Percentiles rank a stretch among this genome's conserved stretches.
These are phyloP conservation scores for Antechinus flavipes DNA, from an alignment of 2,113 vertebrate genomes.

Conservation along the genomic window DNA sequence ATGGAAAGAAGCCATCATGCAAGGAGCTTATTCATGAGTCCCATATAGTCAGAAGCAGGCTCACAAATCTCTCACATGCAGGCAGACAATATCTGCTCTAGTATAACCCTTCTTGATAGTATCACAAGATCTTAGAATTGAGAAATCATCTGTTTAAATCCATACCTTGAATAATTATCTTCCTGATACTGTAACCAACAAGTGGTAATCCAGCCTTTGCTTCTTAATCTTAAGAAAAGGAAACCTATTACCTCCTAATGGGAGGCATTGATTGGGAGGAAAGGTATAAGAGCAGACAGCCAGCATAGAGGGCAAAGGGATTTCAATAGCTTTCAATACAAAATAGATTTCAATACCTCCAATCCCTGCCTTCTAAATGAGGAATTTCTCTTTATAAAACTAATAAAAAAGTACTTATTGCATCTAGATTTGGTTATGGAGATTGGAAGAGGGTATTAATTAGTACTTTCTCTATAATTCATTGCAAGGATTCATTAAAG, in stretches of 20 bases:
- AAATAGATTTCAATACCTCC: neutral
- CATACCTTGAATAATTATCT: neutral
- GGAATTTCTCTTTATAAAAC: neutral
- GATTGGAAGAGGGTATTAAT: neutral
- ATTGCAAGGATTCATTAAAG: neutral
- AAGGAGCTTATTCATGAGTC: neutral
- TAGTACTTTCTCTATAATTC: neutral
- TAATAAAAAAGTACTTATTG: neutral
- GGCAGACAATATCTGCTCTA: neutral
- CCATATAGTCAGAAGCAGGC: neutral
- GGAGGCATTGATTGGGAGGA: neutral
- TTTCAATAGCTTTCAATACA: neutral
- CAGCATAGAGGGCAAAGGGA: neutral
- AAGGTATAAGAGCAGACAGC: neutral
- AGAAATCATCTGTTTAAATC: neutral
- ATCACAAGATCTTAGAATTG: neutral
- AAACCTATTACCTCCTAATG: neutral
- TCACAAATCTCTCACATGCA: neutral
- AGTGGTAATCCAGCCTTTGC: neutral
- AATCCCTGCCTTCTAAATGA: neutral
- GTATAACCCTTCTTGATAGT: neutral
- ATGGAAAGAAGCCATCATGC: neutral
- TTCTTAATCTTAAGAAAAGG: neutral
- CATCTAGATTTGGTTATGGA: neutral
- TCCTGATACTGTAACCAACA: neutral